These are phyloP conservation scores for Amphiprion ocellaris DNA, from an alignment of 2,113 vertebrate species.

Conservation along the genomic window DNA sequence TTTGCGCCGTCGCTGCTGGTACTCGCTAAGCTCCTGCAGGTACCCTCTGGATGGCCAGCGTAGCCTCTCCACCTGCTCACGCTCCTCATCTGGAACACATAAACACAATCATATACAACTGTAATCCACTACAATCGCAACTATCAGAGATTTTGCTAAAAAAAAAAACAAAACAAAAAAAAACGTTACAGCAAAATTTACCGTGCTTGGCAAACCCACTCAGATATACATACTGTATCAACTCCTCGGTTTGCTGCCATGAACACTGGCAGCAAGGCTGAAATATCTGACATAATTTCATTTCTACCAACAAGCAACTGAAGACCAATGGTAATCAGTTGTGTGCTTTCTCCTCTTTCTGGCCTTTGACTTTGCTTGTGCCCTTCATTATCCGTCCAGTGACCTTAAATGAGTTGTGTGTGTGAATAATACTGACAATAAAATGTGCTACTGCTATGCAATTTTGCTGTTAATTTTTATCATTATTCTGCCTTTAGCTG, in stretches of 20 bases:
- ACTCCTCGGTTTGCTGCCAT: conserved; percentile 8
- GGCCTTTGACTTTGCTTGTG: conserved; percentile 35
- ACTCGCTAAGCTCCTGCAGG: conserved; percentile 96
- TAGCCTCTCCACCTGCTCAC: conserved; percentile 92
- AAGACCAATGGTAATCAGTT: not conserved
- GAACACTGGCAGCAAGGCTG: not conserved
- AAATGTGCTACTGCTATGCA: conserved; percentile 43
- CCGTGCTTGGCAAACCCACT: conserved; percentile 19
- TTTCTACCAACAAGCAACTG: conserved; percentile 24
- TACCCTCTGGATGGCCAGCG: conserved; percentile 95
- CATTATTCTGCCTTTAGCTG: not conserved
- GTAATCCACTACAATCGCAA: not conserved
- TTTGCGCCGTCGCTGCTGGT: conserved; percentile 93
- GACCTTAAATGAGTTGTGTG: conserved; percentile 35
- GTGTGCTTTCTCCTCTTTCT: conserved; percentile 5
- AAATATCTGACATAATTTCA: conserved; percentile 10
- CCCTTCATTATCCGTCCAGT: conserved; percentile 63
- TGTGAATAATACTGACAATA: conserved; percentile 61
- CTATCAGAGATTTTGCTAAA: not conserved
- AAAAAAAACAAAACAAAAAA: not conserved
- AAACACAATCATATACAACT: not conserved
- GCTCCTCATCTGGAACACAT: conserved; percentile 90
- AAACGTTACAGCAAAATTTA: conserved; percentile 1
- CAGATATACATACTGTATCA: not conserved
- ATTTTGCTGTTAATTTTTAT: conserved; percentile 33